Conservation (phyloP, 2,797 vertebrate genomes). For the Botia kubotai region DNA sequence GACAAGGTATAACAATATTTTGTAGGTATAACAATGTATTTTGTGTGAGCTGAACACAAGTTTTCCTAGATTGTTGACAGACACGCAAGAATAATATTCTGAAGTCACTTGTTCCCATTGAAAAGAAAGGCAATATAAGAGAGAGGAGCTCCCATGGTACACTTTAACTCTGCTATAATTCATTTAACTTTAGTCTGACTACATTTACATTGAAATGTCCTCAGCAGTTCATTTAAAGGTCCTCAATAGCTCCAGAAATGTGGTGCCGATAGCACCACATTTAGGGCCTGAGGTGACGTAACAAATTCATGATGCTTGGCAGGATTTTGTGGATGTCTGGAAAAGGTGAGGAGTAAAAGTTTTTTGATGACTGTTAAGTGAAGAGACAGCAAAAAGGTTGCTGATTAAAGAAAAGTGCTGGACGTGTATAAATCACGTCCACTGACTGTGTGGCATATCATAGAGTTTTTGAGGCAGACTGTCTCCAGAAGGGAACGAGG, state of each 20-base stretch:
- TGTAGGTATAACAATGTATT: no score
- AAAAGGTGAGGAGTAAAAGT: conserved; percentile 16
- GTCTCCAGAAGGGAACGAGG: not conserved
- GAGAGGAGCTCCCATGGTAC: not conserved
- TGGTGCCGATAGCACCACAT: not conserved
- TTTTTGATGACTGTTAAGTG: not conserved
- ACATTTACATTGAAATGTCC: conserved; percentile 15
- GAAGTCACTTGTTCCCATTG: not conserved
- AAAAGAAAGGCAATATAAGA: not conserved
- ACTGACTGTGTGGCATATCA: conserved; percentile 4
- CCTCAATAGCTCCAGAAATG: conserved; percentile 6
- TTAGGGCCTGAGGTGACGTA: not conserved
- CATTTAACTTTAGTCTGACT: not conserved
- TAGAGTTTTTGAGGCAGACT: not conserved
- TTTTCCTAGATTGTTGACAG: not conserved
- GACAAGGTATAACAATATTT: not conserved
- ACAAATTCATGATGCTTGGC: conserved; percentile 20
- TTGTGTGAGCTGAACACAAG: no score
- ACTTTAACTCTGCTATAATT: not conserved
- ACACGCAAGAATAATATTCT: not conserved
- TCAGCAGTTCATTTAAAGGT: not conserved
- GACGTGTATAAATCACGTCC: conserved; percentile 20
- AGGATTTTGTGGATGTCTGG: not conserved
- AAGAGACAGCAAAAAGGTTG: not conserved
- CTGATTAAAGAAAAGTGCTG: conserved; percentile 2